Evolutionary conservation across 1,140 invertebrate genomes (phyloP).

Genomic region (Nylanderia fulva): DNA sequence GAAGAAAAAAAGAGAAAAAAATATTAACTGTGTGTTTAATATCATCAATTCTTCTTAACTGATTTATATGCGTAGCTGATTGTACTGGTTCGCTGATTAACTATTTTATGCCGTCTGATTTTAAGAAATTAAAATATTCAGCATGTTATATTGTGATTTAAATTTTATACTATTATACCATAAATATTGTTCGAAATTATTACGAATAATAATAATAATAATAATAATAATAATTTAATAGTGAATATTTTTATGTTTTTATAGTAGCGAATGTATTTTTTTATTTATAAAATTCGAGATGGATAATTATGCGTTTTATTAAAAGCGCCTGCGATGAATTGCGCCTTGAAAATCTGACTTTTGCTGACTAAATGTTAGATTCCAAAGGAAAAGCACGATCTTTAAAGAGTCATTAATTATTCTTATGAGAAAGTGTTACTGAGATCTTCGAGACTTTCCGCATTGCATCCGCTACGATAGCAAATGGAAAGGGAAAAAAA

Average conservation of each 20-base stretch:
- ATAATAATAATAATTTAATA: background rate
- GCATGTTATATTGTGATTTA: background rate
- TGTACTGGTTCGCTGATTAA: background rate
- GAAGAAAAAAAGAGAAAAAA: background rate
- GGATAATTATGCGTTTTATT: conserved; percentile 30
- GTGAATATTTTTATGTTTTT: background rate
- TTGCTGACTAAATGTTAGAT: conserved; percentile 41
- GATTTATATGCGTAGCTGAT: too few relatives aligned
- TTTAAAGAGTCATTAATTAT: conserved; percentile 55
- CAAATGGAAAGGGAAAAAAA: conserved; percentile 31
- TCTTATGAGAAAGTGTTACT: conserved; percentile 48
- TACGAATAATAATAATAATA: background rate
- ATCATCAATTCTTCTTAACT: background rate
- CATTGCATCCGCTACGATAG: conserved; percentile 17
- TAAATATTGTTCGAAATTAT: background rate
- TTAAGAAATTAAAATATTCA: background rate
- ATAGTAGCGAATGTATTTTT: background rate
- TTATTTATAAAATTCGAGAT: conserved; percentile 5
- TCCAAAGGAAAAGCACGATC: background rate
- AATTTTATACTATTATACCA: background rate
- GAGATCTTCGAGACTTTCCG: conserved; percentile 47
- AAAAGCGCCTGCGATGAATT: conserved; percentile 21
- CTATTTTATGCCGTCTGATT: background rate
- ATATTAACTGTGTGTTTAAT: background rate
- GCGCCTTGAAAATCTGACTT: conserved; percentile 16